A percentile compares a stretch with the other conserved stretches of the same genome.
Conservation (phyloP, 2,888 invertebrate species). For the Tenodera sinensis region DNA sequence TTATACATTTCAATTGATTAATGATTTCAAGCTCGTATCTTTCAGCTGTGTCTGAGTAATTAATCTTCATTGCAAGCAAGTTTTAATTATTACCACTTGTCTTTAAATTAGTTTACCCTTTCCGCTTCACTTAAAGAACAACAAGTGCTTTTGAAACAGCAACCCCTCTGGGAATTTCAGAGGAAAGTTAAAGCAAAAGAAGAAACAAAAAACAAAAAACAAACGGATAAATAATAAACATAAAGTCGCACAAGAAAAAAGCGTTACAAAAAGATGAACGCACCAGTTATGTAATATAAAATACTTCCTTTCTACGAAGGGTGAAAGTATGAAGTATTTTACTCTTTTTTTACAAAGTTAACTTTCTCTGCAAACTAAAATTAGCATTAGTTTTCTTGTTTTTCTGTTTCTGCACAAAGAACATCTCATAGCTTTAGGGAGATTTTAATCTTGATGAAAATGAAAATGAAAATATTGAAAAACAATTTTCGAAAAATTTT, state of each 20-base stretch:
- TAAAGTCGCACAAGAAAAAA: neutral
- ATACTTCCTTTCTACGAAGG: neutral
- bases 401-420: too few species aligned
- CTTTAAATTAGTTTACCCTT: slow-evolving; percentile 1
- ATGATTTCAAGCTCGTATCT: neutral
- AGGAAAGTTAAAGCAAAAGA: neutral
- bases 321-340: neutral
- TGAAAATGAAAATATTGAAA: too few species aligned
- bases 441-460: too few species aligned
- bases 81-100: neutral
- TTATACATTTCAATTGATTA: neutral
- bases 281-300: neutral
- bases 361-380: neutral
- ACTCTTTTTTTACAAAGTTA: neutral
- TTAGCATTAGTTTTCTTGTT: too few species aligned
- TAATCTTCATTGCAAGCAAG: neutral
- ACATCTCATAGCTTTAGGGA: too few species aligned
- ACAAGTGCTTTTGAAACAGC: neutral
- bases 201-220: neutral
- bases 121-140: neutral
- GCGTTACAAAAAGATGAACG: neutral
- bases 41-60: neutral
- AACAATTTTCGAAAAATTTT: too few species aligned
- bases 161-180: neutral
- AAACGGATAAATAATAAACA: neutral